phyloP scores from a whole-genome alignment of 2,888 invertebrate species.

The Julus scandinavius region DNA sequence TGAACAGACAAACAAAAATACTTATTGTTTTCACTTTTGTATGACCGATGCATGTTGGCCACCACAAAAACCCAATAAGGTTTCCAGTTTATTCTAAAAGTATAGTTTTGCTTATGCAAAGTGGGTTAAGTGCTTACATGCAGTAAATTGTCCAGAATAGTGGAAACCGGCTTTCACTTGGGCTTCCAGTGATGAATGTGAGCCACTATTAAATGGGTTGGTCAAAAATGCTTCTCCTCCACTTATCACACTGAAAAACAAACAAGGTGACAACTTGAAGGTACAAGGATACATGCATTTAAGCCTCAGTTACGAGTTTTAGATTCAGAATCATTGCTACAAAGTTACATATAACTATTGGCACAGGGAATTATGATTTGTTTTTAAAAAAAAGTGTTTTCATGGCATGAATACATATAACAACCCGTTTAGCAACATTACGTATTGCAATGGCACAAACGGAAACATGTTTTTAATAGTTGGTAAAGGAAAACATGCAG shows the following conservation, averaged over 20 bases:
- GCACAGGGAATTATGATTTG: not conserved
- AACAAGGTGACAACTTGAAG: conserved; percentile 40
- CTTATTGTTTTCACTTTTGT: conserved; percentile 41
- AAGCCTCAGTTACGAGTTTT: not conserved
- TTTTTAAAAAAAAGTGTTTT: not conserved
- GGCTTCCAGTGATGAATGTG: conserved; percentile 54
- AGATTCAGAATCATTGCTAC: not conserved
- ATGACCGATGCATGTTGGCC: not conserved
- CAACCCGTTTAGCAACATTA: not conserved
- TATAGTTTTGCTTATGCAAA: conserved; percentile 18
- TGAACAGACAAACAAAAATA: conserved; percentile 47
- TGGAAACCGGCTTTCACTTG: conserved; percentile 56
- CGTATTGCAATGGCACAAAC: not conserved
- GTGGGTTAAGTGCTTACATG: conserved; percentile 49
- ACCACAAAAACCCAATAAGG: not conserved
- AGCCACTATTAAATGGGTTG: conserved; percentile 54
- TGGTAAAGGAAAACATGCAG: too few species aligned
- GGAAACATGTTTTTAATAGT: too few species aligned
- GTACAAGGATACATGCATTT: not conserved
- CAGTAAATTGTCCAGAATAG: conserved; percentile 57
- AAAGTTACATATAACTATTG: not conserved
- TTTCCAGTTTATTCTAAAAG: not conserved
- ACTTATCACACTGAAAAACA: conserved; percentile 55
- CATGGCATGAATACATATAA: not conserved
- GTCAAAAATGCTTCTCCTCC: conserved; percentile 56